These are phyloP conservation scores for Drosophila tropicalis DNA, from an alignment of 1,140 invertebrate genomes.

Conservation along the genomic window DNA sequence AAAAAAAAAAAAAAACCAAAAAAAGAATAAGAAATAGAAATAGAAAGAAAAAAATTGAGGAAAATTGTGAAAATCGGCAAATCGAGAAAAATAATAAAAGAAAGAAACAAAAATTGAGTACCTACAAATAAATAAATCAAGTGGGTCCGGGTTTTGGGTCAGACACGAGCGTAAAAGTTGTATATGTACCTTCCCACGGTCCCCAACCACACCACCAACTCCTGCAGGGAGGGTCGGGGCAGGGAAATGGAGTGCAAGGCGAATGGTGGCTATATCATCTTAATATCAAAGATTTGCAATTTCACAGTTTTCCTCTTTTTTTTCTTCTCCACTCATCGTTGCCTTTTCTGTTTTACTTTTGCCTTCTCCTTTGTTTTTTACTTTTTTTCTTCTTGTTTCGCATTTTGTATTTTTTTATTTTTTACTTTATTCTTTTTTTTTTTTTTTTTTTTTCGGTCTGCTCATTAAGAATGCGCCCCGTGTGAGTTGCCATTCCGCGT, in stretches of 20 bases:
- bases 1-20: background rate
- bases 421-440: slow-evolving; percentile 3
- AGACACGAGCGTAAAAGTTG: slow-evolving; percentile 23
- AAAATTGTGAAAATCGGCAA: slow-evolving; percentile 1
- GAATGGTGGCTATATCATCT: background rate
- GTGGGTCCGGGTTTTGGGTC: background rate
- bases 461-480: slow-evolving; percentile 31
- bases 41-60: too few species aligned
- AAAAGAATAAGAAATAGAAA: background rate
- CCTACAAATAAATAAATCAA: slow-evolving; percentile 22
- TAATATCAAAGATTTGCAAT: slow-evolving; percentile 24
- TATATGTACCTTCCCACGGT: slow-evolving; percentile 12
- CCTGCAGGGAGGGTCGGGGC: background rate
- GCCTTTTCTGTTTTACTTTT: background rate
- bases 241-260: background rate
- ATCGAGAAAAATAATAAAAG: slow-evolving; percentile 1
- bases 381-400: background rate
- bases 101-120: slow-evolving; percentile 11
- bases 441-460: slow-evolving; percentile 5
- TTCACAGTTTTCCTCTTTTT: slow-evolving; percentile 12
- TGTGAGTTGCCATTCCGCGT: slow-evolving; percentile 18
- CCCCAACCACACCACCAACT: background rate
- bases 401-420: background rate
- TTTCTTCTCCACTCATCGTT: background rate
- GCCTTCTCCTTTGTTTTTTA: slow-evolving; percentile 9